Conservation (phyloP, 64 coral and sea anemone species). For the Stichodactyla helianthus region DNA sequence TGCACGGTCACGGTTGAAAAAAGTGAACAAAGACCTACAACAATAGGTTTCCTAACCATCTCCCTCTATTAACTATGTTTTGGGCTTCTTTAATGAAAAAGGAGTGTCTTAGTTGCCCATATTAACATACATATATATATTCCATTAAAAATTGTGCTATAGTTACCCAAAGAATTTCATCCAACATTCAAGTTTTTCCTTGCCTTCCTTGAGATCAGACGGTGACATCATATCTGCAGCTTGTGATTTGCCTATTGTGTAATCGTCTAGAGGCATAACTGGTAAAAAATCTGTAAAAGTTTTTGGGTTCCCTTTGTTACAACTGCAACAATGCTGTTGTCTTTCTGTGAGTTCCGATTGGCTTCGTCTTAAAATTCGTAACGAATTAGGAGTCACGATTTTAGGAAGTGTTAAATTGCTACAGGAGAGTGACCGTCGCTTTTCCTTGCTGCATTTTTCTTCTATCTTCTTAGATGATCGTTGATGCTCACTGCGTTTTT, state of each 20-base stretch:
- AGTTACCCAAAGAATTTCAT: slow-evolving; percentile 26
- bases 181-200: slow-evolving; percentile 8
- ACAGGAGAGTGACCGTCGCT: not conserved
- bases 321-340: not conserved
- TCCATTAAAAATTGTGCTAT: not conserved
- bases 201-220: not conserved
- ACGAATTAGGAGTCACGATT: not conserved
- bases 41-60: no score
- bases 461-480: not conserved
- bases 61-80: no score
- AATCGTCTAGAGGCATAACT: not conserved
- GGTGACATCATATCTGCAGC: not conserved
- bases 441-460: not conserved
- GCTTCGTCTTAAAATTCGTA: not conserved
- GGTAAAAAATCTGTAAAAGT: slow-evolving; percentile 12
- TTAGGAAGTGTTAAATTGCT: not conserved
- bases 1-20: no score
- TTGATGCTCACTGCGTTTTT: not conserved
- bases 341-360: not conserved
- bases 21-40: no score
- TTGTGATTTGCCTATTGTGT: not conserved
- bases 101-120: no score
- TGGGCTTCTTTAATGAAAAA: no score
- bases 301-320: not conserved
- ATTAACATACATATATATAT: no score